Conservation (phyloP, 2,797 vertebrate species). For the Hapalemur alaotrensis region DNA sequence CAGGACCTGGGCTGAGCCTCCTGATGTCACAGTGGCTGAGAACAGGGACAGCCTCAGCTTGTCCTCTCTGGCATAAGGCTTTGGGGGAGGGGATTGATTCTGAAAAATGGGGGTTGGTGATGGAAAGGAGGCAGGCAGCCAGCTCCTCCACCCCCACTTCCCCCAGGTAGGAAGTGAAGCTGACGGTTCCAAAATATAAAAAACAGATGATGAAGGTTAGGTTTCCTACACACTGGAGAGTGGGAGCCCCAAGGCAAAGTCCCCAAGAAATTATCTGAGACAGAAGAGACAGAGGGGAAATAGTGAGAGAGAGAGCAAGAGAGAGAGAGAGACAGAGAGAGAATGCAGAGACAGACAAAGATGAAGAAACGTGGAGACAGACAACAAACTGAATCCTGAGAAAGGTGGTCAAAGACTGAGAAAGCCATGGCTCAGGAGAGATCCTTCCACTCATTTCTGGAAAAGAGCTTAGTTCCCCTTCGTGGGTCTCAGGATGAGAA, state of each 20-base stretch:
- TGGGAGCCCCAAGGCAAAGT: slow-evolving; percentile 80
- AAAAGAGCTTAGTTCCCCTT: slow-evolving; percentile 71
- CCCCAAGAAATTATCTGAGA: slow-evolving; percentile 62
- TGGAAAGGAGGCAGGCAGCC: background rate
- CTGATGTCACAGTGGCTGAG: background rate
- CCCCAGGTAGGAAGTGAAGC: slow-evolving; percentile 84
- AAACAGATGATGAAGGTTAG: slow-evolving; percentile 88
- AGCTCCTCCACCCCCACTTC: slow-evolving; percentile 26
- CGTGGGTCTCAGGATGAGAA: slow-evolving; percentile 4
- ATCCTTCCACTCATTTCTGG: slow-evolving; percentile 70
- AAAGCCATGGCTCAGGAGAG: background rate
- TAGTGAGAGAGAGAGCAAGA: background rate
- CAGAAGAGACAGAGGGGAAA: background rate
- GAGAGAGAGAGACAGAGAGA: background rate
- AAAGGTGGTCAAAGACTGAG: background rate
- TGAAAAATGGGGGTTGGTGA: background rate
- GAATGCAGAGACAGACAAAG: background rate
- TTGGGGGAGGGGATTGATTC: background rate
- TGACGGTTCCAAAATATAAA: slow-evolving; percentile 87
- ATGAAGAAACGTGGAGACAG: background rate
- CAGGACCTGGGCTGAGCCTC: background rate
- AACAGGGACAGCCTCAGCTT: background rate
- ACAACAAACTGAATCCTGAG: background rate
- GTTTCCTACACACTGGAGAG: slow-evolving; percentile 83
- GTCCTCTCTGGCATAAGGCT: background rate